Evolutionary conservation across 2,797 vertebrate genomes (phyloP).

Genomic region (Diplodus puntazzo): DNA sequence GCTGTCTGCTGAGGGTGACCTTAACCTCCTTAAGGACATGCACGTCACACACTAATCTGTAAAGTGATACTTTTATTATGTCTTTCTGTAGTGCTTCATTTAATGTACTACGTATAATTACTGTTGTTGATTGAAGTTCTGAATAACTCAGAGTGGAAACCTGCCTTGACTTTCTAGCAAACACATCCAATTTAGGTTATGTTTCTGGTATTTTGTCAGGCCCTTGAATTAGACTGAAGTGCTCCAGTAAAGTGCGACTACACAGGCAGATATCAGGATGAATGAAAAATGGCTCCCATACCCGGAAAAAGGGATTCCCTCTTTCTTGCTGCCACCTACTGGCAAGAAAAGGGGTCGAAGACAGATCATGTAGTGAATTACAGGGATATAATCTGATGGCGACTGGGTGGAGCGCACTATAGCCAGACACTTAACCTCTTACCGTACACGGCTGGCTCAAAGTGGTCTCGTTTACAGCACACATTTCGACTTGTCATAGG

Average conservation of each 20-base stretch:
- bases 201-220: not conserved
- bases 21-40: not conserved
- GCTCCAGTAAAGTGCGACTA: not conserved
- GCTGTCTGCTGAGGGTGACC: not conserved
- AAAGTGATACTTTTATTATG: not conserved
- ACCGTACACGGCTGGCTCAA: not conserved
- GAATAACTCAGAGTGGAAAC: not conserved
- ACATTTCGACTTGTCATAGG: not conserved
- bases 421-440: conserved; percentile 19
- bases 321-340: conserved; percentile 74
- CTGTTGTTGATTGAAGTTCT: not conserved
- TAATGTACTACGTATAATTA: not conserved
- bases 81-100: not conserved
- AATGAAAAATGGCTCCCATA: conserved; percentile 11
- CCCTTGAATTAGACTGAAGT: not conserved
- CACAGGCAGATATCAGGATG: not conserved
- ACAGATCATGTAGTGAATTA: conserved; percentile 14
- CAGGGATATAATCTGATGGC: conserved; percentile 28
- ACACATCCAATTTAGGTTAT: not conserved
- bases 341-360: not conserved
- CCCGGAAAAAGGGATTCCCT: conserved; percentile 19
- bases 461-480: not conserved
- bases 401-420: conserved; percentile 25
- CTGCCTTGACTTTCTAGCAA: not conserved
- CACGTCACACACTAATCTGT: not conserved